phyloP scores from a whole-genome alignment of 2,113 vertebrate species.

The Antigone vipio region DNA sequence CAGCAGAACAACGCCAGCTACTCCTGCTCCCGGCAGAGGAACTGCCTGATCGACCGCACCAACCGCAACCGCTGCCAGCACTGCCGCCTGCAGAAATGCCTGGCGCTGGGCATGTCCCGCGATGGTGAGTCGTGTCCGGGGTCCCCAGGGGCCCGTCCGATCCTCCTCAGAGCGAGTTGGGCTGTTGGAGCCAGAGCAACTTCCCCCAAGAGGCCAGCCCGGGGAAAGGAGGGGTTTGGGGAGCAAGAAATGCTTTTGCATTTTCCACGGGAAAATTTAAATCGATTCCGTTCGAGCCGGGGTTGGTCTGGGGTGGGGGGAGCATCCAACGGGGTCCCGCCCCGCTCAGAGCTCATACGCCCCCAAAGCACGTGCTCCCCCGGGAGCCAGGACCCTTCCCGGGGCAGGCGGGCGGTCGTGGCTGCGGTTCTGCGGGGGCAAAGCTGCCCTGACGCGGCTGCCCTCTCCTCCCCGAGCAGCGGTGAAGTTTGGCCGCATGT shows the following conservation, averaged over 20 bases:
- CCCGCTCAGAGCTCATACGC: accelerated
- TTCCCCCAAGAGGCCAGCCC: accelerated
- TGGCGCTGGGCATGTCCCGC: slow-evolving; percentile 90
- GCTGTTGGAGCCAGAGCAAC: accelerated
- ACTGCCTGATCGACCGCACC: slow-evolving; percentile 90
- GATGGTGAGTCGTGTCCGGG: slow-evolving; percentile 77
- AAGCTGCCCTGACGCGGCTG: background rate
- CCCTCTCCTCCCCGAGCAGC: slow-evolving; percentile 58
- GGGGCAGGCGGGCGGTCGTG: accelerated
- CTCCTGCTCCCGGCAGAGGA: slow-evolving; percentile 90
- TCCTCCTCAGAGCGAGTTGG: accelerated
- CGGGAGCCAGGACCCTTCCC: background rate
- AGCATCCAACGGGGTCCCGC: accelerated
- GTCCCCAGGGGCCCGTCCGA: accelerated
- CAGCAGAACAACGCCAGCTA: slow-evolving; percentile 93
- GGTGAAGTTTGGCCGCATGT: slow-evolving; percentile 95
- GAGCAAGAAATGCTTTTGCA: background rate
- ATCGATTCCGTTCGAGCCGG: accelerated
- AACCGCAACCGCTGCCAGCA: slow-evolving; percentile 95
- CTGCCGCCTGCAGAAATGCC: slow-evolving; percentile 91
- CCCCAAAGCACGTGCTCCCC: accelerated
- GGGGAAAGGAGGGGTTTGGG: background rate
- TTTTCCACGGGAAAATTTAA: background rate
- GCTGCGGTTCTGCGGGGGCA: accelerated
- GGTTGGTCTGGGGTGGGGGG: accelerated